phyloP scores from a whole-genome alignment of 2,113 vertebrate genomes.

The Hydrochoerus hydrochaeris region DNA sequence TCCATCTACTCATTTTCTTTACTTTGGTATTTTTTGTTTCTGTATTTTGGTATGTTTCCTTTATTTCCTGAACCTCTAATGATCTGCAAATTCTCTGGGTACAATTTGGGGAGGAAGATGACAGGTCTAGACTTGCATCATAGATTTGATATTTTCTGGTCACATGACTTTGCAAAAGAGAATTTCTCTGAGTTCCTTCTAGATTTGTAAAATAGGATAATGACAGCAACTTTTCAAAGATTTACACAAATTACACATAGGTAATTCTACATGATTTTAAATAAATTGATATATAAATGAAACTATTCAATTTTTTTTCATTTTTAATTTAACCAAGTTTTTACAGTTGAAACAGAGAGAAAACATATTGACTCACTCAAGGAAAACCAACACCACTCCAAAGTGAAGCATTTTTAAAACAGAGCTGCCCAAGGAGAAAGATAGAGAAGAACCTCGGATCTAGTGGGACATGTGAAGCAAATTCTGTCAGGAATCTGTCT shows the following conservation, averaged over 20 bases:
- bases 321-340: background rate
- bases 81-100: background rate
- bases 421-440: background rate
- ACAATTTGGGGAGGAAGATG: background rate
- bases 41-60: background rate
- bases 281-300: background rate
- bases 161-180: background rate
- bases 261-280: background rate
- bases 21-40: background rate
- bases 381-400: background rate
- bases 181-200: background rate
- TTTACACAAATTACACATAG: background rate
- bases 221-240: background rate
- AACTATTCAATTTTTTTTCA: background rate
- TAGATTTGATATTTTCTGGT: background rate
- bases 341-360: background rate
- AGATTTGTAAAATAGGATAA: background rate
- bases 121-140: background rate
- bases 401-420: background rate
- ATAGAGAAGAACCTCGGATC: background rate
- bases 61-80: background rate
- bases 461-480: background rate
- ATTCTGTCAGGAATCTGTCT: background rate
- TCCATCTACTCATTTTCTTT: background rate
- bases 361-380: background rate